These are phyloP conservation scores for Tragelaphus strepsiceros DNA, from an alignment of 2,113 vertebrate genomes.

Conservation along the genomic window DNA sequence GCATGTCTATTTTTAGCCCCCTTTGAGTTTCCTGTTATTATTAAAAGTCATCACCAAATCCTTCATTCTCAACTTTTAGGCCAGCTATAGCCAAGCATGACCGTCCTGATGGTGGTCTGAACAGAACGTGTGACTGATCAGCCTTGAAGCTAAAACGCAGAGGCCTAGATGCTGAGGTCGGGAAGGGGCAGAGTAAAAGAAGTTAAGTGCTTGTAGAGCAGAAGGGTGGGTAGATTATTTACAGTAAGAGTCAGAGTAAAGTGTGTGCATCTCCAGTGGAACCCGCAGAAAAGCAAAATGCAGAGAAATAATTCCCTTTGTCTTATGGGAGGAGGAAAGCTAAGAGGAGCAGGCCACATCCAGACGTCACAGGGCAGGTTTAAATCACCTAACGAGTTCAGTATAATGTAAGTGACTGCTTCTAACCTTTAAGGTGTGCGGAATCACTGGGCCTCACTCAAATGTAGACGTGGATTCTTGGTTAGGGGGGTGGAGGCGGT, in stretches of 20 bases:
- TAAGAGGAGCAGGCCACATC: not conserved
- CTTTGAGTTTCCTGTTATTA: not conserved
- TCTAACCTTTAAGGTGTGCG: not conserved
- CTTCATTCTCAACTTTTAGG: not conserved
- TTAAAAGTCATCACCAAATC: not conserved
- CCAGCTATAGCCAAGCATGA: not conserved
- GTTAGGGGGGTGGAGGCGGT: not conserved
- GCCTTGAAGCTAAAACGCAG: not conserved
- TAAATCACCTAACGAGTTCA: not conserved
- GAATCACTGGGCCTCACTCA: not conserved
- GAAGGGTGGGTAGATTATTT: too few species aligned
- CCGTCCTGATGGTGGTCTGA: not conserved
- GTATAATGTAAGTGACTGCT: not conserved
- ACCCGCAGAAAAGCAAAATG: not conserved
- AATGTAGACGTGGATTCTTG: not conserved
- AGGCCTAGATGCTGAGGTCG: not conserved
- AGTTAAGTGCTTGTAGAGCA: accelerated
- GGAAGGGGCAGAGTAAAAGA: not conserved
- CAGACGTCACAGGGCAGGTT: not conserved
- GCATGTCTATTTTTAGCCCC: not conserved
- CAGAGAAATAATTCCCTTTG: not conserved
- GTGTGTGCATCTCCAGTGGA: not conserved
- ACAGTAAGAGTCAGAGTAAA: not conserved
- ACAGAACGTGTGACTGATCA: accelerated
- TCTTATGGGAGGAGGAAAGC: not conserved